phyloP scores from a whole-genome alignment of 2,888 invertebrate species.

The Diaprepes abbreviatus region DNA sequence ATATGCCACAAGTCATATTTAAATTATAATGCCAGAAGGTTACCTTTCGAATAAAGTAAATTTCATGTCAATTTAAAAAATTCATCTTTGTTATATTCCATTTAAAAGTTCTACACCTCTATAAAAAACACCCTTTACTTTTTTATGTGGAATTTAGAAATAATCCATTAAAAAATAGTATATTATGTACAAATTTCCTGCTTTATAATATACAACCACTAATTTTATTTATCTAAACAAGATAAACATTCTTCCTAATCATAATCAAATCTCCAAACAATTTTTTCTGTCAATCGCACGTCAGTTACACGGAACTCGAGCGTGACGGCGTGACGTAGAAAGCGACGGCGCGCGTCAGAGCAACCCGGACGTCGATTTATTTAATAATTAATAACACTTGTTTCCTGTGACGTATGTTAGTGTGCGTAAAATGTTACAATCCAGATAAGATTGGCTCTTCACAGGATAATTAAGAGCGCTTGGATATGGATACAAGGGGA shows the following conservation, averaged over 20 bases:
- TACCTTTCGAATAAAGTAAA: too few species aligned
- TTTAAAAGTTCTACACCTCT: too few species aligned
- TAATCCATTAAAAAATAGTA: too few species aligned
- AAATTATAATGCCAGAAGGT: too few species aligned
- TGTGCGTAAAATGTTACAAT: conserved; percentile 8
- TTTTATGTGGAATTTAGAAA: too few species aligned
- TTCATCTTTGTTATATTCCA: too few species aligned
- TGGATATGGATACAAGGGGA: neutral
- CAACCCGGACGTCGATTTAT: conserved; percentile 17
- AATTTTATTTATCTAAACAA: neutral
- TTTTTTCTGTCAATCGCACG: conserved; percentile 9
- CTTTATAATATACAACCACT: neutral
- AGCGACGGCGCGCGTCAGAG: conserved; percentile 32
- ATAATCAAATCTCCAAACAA: neutral
- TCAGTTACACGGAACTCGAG: conserved; percentile 26
- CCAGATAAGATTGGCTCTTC: conserved; percentile 15
- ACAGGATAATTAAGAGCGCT: conserved; percentile 2
- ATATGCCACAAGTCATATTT: too few species aligned
- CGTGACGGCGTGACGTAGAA: conserved; percentile 35
- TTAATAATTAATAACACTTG: conserved; percentile 18
- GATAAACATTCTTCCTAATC: neutral
- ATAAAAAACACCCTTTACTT: too few species aligned
- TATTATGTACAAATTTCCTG: neutral
- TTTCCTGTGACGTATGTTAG: conserved; percentile 10
- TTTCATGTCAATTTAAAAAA: too few species aligned